phyloP scores from a whole-genome alignment of 2,113 vertebrate genomes.

The Meleagris gallopavo region DNA sequence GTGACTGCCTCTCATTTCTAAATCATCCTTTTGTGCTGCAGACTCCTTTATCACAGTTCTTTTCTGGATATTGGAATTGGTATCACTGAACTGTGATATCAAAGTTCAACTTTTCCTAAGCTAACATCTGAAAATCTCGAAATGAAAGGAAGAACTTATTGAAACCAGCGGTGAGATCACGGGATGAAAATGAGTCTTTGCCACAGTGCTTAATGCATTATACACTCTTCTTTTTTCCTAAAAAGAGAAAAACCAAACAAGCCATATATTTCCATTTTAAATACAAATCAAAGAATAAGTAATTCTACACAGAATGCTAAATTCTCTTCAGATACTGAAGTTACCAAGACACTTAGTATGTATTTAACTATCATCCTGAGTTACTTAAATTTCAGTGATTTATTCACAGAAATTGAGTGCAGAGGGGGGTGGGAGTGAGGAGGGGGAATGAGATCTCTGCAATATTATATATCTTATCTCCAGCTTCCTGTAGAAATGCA shows the following conservation, averaged over 20 bases:
- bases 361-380: not conserved
- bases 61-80: not conserved
- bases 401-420: constrained; percentile 10
- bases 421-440: not conserved
- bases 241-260: not conserved
- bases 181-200: constrained; percentile 30
- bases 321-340: constrained; percentile 40
- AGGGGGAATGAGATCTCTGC: not conserved
- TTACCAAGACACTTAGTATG: not conserved
- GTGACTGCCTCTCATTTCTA: constrained; percentile 17
- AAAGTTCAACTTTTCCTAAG: constrained; percentile 47
- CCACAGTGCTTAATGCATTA: constrained; percentile 20
- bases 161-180: constrained; percentile 49
- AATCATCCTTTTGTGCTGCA: constrained; percentile 16
- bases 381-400: not conserved
- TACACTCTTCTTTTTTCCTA: not conserved
- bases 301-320: constrained; percentile 25
- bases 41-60: not conserved
- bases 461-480: not conserved
- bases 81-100: not conserved
- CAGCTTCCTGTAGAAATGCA: constrained; percentile 32
- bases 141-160: constrained; percentile 49
- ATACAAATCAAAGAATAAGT: constrained; percentile 69
- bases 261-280: constrained; percentile 33
- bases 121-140: constrained; percentile 16